Base-by-base conservation (phyloP, 2,888 invertebrate species). In the Molanna angustata region DNA sequence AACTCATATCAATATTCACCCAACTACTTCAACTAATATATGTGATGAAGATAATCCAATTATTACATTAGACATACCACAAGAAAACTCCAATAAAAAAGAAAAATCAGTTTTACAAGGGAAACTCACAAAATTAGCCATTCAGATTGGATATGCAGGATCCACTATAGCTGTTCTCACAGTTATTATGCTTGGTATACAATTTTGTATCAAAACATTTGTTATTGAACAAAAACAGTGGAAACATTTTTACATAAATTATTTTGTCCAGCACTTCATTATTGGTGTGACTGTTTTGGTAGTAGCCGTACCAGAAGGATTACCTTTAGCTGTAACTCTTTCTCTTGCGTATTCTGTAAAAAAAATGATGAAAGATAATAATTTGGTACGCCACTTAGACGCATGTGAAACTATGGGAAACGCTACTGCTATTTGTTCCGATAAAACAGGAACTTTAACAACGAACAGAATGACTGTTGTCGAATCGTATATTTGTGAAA, bases 121-220 rank as follows among this genome's bases (percentile, higher is more conserved):
- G 31, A 85, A 84, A 66, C 72, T 84, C 19, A 83, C 84, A 16
- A 77, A 78, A 61, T 68, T 84, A 39, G 84, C 84, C 56, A 83
- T 84, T 61, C 82, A 83, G 65, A 85, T 84, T 61, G 84, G 84
- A 40, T 84, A 84, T 67, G 81, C 77, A 61, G 83, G 83, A 76
- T 80, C 82, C 11, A 74, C 75, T 42, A 78, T 84, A 50, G 83
- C 84, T 46, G 75, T 80, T 9, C 66, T 82, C 48, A 84, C 83
- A 4, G 82, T 84, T 14, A 66, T 83, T 43, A 80, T 84, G 54
- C 71, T 85, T 57, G 74, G 80, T 49, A 67, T 81, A 44, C 74
- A 80, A 55, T 84, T 81, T 69, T 77, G 77, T 61, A 72, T 84
- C 44, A 66, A 69, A 53, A 73, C 69, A 48, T 84, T 82, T 65